These are phyloP conservation scores for Acronicta leporina DNA, from an alignment of 2,888 invertebrate genomes.

Conservation along the genomic window DNA sequence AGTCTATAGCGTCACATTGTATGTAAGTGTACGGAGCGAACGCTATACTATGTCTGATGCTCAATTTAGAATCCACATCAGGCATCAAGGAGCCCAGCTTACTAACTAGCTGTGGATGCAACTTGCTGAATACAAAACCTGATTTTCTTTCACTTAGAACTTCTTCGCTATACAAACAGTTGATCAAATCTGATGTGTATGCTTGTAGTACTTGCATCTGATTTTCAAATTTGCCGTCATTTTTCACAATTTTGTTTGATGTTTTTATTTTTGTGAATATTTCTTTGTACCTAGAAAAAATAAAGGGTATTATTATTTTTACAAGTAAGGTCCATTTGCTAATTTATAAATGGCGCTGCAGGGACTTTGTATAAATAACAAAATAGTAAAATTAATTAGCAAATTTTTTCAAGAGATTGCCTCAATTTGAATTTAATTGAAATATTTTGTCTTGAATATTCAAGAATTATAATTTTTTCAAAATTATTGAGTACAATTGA, in stretches of 20 bases:
- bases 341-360: too few species aligned
- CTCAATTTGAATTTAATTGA: too few species aligned
- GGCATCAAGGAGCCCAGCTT: constrained; percentile 71
- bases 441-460: too few species aligned
- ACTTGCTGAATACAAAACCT: constrained; percentile 72
- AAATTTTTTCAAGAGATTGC: too few species aligned
- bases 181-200: constrained; percentile 75
- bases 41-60: constrained; percentile 77
- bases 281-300: constrained; percentile 72
- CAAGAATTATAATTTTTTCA: too few species aligned
- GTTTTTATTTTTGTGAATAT: constrained; percentile 65
- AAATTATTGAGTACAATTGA: too few species aligned
- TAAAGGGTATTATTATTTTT: not conserved
- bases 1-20: constrained; percentile 59
- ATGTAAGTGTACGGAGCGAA: constrained; percentile 77
- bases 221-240: constrained; percentile 51
- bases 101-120: constrained; percentile 71
- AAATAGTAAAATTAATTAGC: too few species aligned
- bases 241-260: constrained; percentile 56
- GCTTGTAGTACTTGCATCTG: constrained; percentile 66
- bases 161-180: constrained; percentile 76
- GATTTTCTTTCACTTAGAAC: constrained; percentile 62
- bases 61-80: constrained; percentile 71
- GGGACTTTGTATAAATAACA: too few species aligned
- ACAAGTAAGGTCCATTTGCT: too few species aligned